phyloP scores from a whole-genome alignment of 1,140 invertebrate species.

The Aphidius gifuensis region DNA sequence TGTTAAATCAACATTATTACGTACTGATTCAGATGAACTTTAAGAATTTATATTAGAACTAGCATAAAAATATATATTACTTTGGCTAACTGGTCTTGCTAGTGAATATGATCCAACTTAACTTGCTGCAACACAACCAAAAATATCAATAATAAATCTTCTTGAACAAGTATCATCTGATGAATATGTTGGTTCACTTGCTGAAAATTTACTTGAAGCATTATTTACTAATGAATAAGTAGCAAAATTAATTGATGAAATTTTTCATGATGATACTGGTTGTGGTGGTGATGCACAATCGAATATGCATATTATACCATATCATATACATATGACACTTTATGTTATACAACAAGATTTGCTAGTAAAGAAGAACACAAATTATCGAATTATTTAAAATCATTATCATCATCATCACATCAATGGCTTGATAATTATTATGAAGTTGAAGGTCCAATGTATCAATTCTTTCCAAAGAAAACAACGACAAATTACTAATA shows the following conservation, averaged over 20 bases:
- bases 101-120: slow-evolving; percentile 87
- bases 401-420: slow-evolving; percentile 53
- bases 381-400: slow-evolving; percentile 68
- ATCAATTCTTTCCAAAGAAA: too few species aligned
- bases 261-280: slow-evolving; percentile 96
- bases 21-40: slow-evolving; percentile 91
- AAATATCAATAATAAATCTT: slow-evolving; percentile 89
- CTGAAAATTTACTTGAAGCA: slow-evolving; percentile 92
- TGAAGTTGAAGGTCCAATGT: slow-evolving; percentile 86
- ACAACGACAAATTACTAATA: too few species aligned
- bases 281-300: slow-evolving; percentile 94
- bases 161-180: slow-evolving; percentile 97
- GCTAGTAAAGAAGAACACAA: slow-evolving; percentile 71
- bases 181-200: slow-evolving; percentile 93
- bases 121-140: slow-evolving; percentile 74
- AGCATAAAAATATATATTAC: slow-evolving; percentile 88
- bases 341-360: slow-evolving; percentile 88
- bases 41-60: slow-evolving; percentile 95
- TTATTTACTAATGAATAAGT: slow-evolving; percentile 80
- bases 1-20: slow-evolving; percentile 78
- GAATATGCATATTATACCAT: slow-evolving; percentile 95
- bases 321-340: slow-evolving; percentile 90
- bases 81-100: slow-evolving; percentile 88
- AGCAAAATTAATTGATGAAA: slow-evolving; percentile 83
- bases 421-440: slow-evolving; percentile 77